Conservation (phyloP, 2,888 invertebrate species). For the Xylocampa areola region DNA sequence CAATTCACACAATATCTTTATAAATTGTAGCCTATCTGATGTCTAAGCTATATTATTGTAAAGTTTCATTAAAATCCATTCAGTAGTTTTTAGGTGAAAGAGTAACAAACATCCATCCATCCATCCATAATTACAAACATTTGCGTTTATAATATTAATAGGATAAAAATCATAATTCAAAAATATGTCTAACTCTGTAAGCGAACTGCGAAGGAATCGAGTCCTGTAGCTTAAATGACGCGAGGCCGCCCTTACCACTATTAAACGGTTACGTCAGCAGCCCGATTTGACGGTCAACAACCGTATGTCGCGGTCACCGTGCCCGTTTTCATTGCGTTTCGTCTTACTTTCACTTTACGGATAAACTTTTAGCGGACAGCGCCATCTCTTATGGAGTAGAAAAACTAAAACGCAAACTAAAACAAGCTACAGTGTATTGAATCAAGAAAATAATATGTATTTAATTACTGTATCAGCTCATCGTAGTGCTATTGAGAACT, state of each 20-base stretch:
- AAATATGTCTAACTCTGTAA: constrained; percentile 35
- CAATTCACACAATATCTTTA: too few species aligned
- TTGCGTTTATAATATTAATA: background rate
- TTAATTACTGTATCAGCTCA: too few species aligned
- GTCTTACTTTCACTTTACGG: constrained; percentile 79
- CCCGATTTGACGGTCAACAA: constrained; percentile 85
- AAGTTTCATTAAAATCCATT: too few species aligned
- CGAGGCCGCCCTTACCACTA: constrained; percentile 47
- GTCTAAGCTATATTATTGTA: too few species aligned
- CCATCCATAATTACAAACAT: too few species aligned
- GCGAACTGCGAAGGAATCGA: constrained; percentile 28
- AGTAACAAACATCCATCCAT: too few species aligned
- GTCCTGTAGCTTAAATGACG: constrained; percentile 39
- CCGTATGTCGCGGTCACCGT: constrained; percentile 80
- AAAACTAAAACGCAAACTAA: constrained; percentile 6
- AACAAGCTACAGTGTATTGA: too few species aligned
- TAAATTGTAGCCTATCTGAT: too few species aligned
- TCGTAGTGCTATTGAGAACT: too few species aligned
- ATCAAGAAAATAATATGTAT: too few species aligned
- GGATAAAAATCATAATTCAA: background rate
- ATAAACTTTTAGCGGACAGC: constrained; percentile 12
- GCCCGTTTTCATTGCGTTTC: constrained; percentile 68
- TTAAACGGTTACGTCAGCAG: constrained; percentile 76
- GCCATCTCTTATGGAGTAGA: constrained; percentile 50
- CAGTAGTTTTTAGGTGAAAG: too few species aligned